Base-by-base conservation (phyloP, 2,113 vertebrate species). In the Spheniscus mendiculus region DNA sequence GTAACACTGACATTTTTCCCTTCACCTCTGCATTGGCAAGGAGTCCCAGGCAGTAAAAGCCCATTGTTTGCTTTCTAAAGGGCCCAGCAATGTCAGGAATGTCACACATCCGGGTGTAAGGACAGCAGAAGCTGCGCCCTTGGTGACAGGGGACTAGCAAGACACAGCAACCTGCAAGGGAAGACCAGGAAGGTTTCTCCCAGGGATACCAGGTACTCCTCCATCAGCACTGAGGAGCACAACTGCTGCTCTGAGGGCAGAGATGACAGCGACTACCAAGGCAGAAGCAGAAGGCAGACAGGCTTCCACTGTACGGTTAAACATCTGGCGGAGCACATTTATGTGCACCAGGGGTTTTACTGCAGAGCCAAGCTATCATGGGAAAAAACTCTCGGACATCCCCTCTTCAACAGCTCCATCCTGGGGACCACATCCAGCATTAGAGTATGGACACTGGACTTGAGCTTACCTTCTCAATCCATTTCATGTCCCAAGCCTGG, bases 161-260 rank as follows among this genome's bases (percentile, higher is more conserved):
- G 65, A 45, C 76, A 29, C 49, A 25, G 62, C 78, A 47, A 22
- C 32, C 29, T 5, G 52, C 29, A 8, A 9, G 61, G 81, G n/a
- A 27, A 10, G 34, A 2, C 5, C 0, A 7, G 76, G 61, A 17
- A 8, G 58, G 58, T 22, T 82, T 27, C 70, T 62, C 3, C 6
- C 62, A 7, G 0, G 32, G 49, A 6, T 19, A 22, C 36, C 45
- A 10, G 16, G 30, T 3, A 9, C 17, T 32, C 4, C 61, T 34
- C 56, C 44, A 6, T 4, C 38, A 22, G 89, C 52, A 26, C 4
- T 0, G 17, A 38, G 45, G 49, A n/a, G 65, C 59, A 65, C 38
- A 29, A 14, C 5, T 0, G 1, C 22, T 36, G 62, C 62, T 1
- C 3, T 4, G 12, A 6, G 44, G 44, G 49, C 74, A 40, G 0